These are phyloP conservation scores for Dryas iulia DNA, from an alignment of 1,140 invertebrate genomes.

Conservation along the genomic window DNA sequence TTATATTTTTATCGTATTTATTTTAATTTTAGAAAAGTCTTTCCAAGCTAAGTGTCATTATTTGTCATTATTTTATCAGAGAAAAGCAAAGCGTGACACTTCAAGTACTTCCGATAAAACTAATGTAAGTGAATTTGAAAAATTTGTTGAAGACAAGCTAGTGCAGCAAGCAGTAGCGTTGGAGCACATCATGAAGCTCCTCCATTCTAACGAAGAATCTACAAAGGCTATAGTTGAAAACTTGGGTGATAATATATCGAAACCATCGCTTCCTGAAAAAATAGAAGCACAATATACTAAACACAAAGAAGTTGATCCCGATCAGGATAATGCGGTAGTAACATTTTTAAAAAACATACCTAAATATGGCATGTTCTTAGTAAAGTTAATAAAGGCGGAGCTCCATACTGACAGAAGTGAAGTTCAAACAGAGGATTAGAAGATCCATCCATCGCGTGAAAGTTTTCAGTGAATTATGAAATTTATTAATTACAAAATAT, in stretches of 20 bases:
- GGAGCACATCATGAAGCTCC: slow-evolving; percentile 48
- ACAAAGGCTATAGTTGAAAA: slow-evolving; percentile 44
- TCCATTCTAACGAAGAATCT: slow-evolving; percentile 38
- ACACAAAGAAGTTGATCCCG: slow-evolving; percentile 31
- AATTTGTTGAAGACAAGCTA: slow-evolving; percentile 59
- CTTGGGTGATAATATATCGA: slow-evolving; percentile 35
- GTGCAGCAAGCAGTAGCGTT: slow-evolving; percentile 57
- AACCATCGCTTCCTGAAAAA: slow-evolving; percentile 52
- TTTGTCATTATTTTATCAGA: slow-evolving; percentile 53
- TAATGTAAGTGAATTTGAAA: slow-evolving; percentile 32
- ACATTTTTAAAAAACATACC: slow-evolving; percentile 46
- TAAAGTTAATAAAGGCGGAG: slow-evolving; percentile 43
- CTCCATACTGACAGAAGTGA: slow-evolving; percentile 27
- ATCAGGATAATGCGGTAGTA: slow-evolving; percentile 41
- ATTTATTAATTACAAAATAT: not conserved
- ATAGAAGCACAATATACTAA: slow-evolving; percentile 42
- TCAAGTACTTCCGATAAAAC: slow-evolving; percentile 7
- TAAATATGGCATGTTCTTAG: slow-evolving; percentile 47
- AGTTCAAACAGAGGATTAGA: too few relatives aligned
- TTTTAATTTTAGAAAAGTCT: not conserved
- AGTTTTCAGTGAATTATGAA: not conserved
- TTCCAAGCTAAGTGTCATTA: slow-evolving; percentile 25
- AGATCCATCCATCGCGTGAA: slow-evolving; percentile 38
- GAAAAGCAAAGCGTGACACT: slow-evolving; percentile 44
- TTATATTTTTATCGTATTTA: not conserved